These are phyloP conservation scores for Antitype chi DNA, from an alignment of 2,888 invertebrate species.

Conservation along the genomic window DNA sequence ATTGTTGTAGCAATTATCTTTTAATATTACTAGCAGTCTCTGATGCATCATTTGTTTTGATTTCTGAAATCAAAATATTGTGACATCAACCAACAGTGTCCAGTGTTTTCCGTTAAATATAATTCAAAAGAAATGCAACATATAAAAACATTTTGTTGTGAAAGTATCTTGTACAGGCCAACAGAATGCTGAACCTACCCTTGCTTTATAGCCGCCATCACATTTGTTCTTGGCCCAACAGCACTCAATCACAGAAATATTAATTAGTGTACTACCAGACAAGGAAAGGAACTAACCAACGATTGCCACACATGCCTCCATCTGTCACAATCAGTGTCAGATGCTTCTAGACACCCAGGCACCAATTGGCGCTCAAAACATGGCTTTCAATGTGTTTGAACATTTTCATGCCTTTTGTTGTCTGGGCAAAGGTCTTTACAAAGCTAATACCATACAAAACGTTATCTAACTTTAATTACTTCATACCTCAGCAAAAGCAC, in stretches of 20 bases:
- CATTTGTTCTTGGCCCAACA: neutral
- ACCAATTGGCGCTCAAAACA: neutral
- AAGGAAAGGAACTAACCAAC: neutral
- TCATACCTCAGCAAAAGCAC: conserved; percentile 92
- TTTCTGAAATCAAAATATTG: conserved; percentile 75
- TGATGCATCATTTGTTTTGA: conserved; percentile 85
- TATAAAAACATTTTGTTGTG: neutral
- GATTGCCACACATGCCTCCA: too few species aligned
- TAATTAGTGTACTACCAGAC: neutral
- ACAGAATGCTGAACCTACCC: neutral
- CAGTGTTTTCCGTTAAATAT: neutral
- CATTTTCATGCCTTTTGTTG: neutral
- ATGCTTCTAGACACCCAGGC: neutral
- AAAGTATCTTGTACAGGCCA: neutral
- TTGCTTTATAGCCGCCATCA: neutral
- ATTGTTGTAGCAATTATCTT: conserved; percentile 74
- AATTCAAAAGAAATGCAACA: neutral
- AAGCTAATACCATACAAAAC: neutral
- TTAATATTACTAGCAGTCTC: conserved; percentile 75
- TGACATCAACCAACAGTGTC: neutral
- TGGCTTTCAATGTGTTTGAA: neutral
- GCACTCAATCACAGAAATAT: neutral
- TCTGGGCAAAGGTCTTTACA: neutral
- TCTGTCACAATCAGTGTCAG: neutral
- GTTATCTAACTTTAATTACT: neutral